A percentile compares a stretch with the other conserved stretches of the same genome.
Conservation (phyloP, 2,888 invertebrate species). For the Rhorus exstirpatorius region DNA sequence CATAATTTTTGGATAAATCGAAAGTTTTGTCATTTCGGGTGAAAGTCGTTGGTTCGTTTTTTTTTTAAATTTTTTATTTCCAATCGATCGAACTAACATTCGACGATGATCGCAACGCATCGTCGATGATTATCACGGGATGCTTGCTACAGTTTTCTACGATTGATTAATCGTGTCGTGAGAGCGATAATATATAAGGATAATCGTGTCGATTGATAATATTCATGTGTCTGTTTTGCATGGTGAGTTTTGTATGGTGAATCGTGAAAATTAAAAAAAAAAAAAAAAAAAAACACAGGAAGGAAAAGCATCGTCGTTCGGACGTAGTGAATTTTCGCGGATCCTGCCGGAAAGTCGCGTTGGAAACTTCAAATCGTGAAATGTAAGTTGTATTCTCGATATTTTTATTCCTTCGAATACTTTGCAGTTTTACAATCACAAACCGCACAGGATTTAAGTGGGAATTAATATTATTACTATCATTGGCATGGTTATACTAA, state of each 20-base stretch:
- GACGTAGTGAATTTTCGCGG: slow-evolving; percentile 29
- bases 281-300: slow-evolving; percentile 8
- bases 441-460: too few relatives aligned
- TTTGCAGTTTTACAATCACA: not conserved
- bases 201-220: slow-evolving; percentile 2
- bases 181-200: slow-evolving; percentile 9
- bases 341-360: slow-evolving; percentile 39
- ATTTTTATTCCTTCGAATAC: slow-evolving; percentile 3
- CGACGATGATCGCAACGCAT: not conserved
- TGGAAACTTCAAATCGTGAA: slow-evolving; percentile 87
- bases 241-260: slow-evolving; percentile 30
- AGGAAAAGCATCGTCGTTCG: slow-evolving; percentile 17
- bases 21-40: not conserved
- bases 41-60: not conserved
- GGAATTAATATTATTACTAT: too few relatives aligned
- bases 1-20: not conserved
- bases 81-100: slow-evolving; percentile 1
- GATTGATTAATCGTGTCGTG: not conserved
- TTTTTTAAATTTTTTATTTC: too few relatives aligned
- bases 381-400: slow-evolving; percentile 84
- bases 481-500: too few relatives aligned
- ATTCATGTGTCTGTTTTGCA: slow-evolving; percentile 3
- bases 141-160: not conserved
- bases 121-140: not conserved
- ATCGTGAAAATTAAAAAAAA: not conserved